Evolutionary conservation across 2,113 vertebrate genomes (phyloP).

Genomic region (Sisor rabdophorus): DNA sequence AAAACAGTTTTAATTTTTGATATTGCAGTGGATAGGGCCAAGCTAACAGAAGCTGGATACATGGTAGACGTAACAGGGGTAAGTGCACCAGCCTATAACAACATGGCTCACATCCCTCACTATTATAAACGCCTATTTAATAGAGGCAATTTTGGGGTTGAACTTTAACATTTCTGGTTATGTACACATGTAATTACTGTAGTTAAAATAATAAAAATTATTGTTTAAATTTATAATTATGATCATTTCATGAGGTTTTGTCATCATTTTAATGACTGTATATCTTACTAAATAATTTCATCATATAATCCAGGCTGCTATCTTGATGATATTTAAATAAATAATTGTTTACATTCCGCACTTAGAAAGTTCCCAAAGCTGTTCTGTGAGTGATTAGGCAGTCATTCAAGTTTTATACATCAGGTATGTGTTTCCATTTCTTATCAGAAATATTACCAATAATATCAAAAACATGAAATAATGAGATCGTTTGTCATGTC

Average conservation of each 20-base stretch:
- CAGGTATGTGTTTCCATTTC: not conserved
- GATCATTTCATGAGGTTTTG: slow-evolving; percentile 3
- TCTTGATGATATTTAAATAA: not conserved
- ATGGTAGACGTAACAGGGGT: slow-evolving; percentile 13
- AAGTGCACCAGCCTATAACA: slow-evolving; percentile 2
- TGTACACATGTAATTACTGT: not conserved
- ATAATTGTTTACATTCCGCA: not conserved
- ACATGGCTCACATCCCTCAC: not conserved
- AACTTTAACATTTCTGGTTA: too few relatives aligned
- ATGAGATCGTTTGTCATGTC: not conserved
- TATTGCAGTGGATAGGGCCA: slow-evolving; percentile 2
- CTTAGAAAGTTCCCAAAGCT: not conserved
- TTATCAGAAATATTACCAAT: not conserved
- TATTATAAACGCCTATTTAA: not conserved
- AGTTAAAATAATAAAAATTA: not conserved
- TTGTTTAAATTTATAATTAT: not conserved
- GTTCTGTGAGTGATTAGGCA: not conserved
- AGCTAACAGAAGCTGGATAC: slow-evolving; percentile 6
- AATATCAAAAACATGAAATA: not conserved
- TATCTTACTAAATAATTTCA: too few relatives aligned
- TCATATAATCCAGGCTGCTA: not conserved
- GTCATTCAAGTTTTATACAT: not conserved
- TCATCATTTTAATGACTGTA: slow-evolving; percentile 6
- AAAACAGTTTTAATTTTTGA: not conserved
- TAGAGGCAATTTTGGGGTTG: not conserved